Conservation (phyloP, 2,888 invertebrate genomes). For the Nomada fabriciana region DNA sequence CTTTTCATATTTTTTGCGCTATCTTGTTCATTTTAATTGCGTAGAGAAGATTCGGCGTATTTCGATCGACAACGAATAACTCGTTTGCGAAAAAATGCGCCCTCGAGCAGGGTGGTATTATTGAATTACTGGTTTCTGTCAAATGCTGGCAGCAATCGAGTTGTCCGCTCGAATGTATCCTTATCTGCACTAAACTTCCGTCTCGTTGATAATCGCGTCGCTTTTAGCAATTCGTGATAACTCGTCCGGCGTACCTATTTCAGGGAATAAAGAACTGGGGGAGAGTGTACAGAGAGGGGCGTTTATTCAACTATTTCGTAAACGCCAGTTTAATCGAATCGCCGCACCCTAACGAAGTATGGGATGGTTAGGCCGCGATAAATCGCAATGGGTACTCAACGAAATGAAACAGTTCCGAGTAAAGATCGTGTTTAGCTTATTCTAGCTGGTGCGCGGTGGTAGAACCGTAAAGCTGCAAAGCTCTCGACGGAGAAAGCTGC, state of each 20-base stretch:
- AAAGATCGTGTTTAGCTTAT: neutral
- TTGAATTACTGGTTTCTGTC: slow-evolving; percentile 15
- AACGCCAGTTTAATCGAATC: neutral
- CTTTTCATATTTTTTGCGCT: neutral
- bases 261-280: neutral
- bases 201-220: slow-evolving; percentile 48
- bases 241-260: neutral
- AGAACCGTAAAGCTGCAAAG: neutral
- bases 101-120: neutral
- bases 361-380: too few relatives aligned
- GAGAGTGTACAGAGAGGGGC: too few relatives aligned
- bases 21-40: too few relatives aligned
- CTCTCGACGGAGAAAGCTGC: neutral
- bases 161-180: slow-evolving; percentile 23
- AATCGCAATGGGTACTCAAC: too few relatives aligned
- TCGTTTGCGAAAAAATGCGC: neutral
- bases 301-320: neutral
- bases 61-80: neutral
- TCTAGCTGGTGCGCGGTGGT: too few relatives aligned
- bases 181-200: slow-evolving; percentile 61
- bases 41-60: neutral
- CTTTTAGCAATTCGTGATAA: slow-evolving; percentile 42
- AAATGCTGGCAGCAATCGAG: slow-evolving; percentile 19
- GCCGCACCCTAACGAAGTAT: too few relatives aligned
- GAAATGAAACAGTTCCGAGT: neutral